Evolutionary conservation across 2,113 vertebrate species (phyloP).

Genomic region (Noturus placidus): DNA sequence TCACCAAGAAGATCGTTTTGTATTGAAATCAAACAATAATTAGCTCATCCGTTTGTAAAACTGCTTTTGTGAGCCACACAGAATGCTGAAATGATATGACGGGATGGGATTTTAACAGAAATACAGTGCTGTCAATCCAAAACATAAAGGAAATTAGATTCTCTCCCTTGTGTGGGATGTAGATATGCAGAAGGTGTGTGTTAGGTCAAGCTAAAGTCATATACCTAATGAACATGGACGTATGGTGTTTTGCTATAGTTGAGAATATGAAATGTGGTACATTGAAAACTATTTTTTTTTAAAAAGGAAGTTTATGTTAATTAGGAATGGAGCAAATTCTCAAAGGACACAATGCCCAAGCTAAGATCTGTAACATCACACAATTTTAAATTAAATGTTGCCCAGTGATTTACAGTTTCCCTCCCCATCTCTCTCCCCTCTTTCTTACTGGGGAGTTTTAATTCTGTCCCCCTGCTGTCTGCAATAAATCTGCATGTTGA

Average conservation of each 20-base stretch:
- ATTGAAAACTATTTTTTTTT: not conserved
- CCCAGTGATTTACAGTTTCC: conserved; percentile 41
- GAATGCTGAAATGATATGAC: conserved; percentile 36
- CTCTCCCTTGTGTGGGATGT: not conserved
- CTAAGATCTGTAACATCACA: conserved; percentile 43
- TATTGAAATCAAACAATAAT: conserved; percentile 47
- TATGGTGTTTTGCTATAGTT: not conserved
- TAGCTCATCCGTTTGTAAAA: conserved; percentile 41
- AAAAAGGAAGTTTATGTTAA: not conserved
- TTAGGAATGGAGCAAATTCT: conserved; percentile 33
- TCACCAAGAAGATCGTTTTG: conserved; percentile 34
- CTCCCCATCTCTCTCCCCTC: conserved; percentile 4
- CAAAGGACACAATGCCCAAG: conserved; percentile 15
- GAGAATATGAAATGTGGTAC: not conserved
- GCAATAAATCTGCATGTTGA: conserved; percentile 65
- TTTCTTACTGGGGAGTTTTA: conserved; percentile 51
- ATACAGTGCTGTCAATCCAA: conserved; percentile 23
- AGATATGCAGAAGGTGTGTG: no score
- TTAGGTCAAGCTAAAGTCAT: not conserved
- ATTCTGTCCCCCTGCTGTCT: conserved; percentile 58
- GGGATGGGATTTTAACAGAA: conserved; percentile 18
- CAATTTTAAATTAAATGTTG: conserved; percentile 46
- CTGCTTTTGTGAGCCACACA: not conserved
- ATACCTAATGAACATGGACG: not conserved
- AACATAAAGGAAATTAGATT: conserved; percentile 24